Evolutionary conservation across 2,797 vertebrate species (phyloP).

Genomic region (Arvicola amphibius): DNA sequence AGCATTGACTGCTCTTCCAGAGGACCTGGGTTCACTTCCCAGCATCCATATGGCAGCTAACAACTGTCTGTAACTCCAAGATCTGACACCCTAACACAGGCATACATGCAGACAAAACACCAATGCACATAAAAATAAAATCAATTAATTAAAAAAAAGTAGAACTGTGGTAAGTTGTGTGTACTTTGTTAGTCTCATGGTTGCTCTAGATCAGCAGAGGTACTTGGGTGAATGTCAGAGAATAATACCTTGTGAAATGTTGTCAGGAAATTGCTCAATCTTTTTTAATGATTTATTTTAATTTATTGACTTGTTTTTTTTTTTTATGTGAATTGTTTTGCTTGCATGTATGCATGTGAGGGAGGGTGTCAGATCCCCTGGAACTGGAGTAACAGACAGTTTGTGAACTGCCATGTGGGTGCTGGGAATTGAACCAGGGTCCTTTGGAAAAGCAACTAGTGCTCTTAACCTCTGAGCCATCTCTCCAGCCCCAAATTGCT

Average conservation of each 20-base stretch:
- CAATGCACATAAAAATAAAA: no score
- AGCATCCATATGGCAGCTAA: no score
- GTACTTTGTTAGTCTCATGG: neutral
- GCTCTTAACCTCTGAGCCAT: neutral
- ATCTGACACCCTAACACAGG: no score
- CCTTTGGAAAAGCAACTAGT: neutral
- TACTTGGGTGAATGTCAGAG: neutral
- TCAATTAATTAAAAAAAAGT: neutral
- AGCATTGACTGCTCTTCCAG: no score
- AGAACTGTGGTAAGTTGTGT: slow-evolving; percentile 5
- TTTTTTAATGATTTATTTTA: neutral
- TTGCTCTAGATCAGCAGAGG: neutral
- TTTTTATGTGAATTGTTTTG: neutral
- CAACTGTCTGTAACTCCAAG: no score
- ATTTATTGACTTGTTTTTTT: neutral
- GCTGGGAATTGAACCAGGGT: neutral
- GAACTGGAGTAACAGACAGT: neutral
- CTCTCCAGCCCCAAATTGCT: neutral
- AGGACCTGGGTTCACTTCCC: no score
- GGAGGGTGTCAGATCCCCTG: neutral
- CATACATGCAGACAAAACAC: no score
- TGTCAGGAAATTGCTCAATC: slow-evolving; percentile 23
- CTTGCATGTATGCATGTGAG: neutral
- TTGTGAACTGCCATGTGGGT: neutral
- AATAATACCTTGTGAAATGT: neutral